These are phyloP conservation scores for Riparia riparia DNA, from an alignment of 2,113 vertebrate genomes.

Conservation along the genomic window DNA sequence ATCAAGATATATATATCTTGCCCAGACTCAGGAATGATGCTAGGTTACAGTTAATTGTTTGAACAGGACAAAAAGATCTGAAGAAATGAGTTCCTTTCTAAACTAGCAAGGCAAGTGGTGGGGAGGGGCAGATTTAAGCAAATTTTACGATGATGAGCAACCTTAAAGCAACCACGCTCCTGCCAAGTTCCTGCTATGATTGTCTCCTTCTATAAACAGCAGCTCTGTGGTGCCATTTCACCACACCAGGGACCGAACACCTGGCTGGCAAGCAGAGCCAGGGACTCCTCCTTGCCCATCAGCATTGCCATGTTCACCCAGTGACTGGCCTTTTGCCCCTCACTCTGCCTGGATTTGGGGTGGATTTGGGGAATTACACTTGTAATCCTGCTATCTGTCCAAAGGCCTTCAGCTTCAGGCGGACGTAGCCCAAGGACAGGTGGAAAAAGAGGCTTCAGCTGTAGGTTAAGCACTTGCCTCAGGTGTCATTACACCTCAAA, in stretches of 20 bases:
- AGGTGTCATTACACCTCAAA: not conserved
- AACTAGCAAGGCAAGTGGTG: not conserved
- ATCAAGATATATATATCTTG: not conserved
- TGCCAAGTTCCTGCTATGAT: not conserved
- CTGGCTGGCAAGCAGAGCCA: not conserved
- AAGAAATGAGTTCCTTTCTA: not conserved
- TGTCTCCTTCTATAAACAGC: not conserved
- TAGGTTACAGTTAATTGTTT: not conserved
- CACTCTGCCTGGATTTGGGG: rapidly evolving
- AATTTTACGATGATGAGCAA: not conserved
- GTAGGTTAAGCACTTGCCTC: not conserved
- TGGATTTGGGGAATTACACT: not conserved
- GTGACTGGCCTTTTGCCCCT: not conserved
- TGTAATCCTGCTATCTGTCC: not conserved
- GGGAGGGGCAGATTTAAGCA: not conserved
- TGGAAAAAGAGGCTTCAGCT: not conserved
- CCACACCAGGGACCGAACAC: too few species aligned
- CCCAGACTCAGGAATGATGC: not conserved
- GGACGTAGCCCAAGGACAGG: not conserved
- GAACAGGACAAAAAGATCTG: not conserved
- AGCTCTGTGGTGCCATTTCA: not conserved
- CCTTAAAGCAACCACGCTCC: not conserved
- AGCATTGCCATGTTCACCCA: not conserved
- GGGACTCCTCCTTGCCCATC: not conserved
- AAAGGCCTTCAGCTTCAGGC: not conserved